A percentile compares a stretch with the other conserved stretches of the same genome.
Conservation (phyloP, 2,797 vertebrate species). For the Spheniscus humboldti region DNA sequence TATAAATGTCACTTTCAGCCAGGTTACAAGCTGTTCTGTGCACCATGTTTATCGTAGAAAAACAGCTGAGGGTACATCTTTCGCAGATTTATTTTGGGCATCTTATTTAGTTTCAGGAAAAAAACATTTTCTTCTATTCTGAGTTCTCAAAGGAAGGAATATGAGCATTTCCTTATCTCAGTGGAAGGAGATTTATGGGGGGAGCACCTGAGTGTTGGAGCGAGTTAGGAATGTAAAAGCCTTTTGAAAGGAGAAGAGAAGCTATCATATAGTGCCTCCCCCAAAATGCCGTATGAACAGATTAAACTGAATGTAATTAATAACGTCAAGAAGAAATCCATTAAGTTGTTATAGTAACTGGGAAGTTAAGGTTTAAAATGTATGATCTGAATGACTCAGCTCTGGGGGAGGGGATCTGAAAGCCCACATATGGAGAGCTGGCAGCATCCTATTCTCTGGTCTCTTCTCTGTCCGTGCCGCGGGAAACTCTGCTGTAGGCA, state of each 20-base stretch:
- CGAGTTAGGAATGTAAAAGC: neutral
- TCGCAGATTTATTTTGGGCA: neutral
- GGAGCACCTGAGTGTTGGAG: neutral
- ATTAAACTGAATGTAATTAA: constrained; percentile 30
- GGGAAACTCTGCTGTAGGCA: neutral
- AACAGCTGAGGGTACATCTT: neutral
- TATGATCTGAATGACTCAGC: constrained; percentile 12
- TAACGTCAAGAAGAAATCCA: constrained; percentile 33
- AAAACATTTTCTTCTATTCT: neutral
- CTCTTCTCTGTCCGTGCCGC: rapidly evolving
- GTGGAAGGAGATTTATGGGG: neutral
- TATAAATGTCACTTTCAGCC: neutral
- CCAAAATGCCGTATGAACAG: neutral
- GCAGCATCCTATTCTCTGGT: neutral
- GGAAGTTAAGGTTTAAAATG: constrained; percentile 40
- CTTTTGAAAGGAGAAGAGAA: neutral
- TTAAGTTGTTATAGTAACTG: constrained; percentile 59
- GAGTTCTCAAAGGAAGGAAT: neutral
- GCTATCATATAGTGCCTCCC: neutral
- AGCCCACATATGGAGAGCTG: neutral
- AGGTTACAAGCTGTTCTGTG: neutral
- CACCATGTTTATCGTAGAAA: neutral
- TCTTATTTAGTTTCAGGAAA: neutral
- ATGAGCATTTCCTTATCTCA: neutral
- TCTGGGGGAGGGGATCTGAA: constrained; percentile 22